A percentile compares a stretch with the other conserved stretches of the same genome.
Evolutionary conservation across 2,797 vertebrate genomes (phyloP).

Genomic region (Prionace glauca): DNA sequence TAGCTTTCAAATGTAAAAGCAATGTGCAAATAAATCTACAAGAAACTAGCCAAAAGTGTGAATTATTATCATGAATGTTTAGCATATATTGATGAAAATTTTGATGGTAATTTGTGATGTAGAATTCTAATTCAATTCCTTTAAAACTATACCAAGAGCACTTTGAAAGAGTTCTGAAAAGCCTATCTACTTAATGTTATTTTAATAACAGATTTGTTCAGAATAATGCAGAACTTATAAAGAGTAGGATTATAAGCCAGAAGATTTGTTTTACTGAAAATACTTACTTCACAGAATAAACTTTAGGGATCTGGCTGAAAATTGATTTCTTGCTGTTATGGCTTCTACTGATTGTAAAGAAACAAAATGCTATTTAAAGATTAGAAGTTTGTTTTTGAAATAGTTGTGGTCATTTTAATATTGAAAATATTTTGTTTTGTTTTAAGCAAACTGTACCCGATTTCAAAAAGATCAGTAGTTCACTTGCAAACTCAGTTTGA

Average conservation of each 20-base stretch:
- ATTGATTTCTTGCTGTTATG: neutral
- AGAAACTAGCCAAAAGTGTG: neutral
- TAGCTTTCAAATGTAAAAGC: neutral
- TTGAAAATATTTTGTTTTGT: neutral
- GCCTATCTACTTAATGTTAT: neutral
- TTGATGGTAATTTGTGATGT: neutral
- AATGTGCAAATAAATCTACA: neutral
- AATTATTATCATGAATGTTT: neutral
- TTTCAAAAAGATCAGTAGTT: neutral
- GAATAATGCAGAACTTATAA: neutral
- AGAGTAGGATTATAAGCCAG: neutral
- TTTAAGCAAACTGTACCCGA: neutral
- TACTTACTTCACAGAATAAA: neutral
- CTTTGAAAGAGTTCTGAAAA: neutral
- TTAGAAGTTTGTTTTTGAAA: constrained; percentile 23
- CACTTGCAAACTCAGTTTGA: neutral
- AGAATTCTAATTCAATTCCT: neutral
- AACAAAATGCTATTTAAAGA: neutral
- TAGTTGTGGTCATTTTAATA: constrained; percentile 1
- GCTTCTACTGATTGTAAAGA: neutral
- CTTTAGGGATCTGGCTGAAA: neutral
- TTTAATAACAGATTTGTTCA: neutral
- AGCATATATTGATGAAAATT: neutral
- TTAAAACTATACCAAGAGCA: neutral
- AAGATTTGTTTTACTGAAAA: neutral